A percentile compares a stretch with the other conserved stretches of the same genome.
Conservation (phyloP, 2,797 vertebrate genomes). For the Arctocebus calabarensis region DNA sequence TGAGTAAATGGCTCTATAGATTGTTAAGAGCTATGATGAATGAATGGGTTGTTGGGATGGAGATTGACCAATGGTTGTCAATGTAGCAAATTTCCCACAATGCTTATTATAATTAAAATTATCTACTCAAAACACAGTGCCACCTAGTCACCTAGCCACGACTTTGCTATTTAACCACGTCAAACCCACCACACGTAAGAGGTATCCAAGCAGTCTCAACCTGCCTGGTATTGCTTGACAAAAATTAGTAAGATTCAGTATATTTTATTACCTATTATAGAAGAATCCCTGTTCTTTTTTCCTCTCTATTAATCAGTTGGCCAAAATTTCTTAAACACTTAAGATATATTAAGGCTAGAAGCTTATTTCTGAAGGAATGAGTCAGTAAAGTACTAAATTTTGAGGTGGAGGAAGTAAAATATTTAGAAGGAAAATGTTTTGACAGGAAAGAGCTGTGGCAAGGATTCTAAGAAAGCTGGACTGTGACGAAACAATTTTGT, state of each 20-base stretch:
- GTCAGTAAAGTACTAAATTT: neutral
- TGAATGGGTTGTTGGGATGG: neutral
- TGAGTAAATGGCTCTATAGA: neutral
- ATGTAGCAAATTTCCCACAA: neutral
- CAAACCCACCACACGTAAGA: neutral
- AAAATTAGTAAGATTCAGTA: neutral
- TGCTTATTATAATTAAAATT: neutral
- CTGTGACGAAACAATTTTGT: neutral
- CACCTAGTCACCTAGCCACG: constrained; percentile 9
- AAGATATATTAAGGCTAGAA: neutral
- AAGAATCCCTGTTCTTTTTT: neutral
- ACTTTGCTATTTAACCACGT: neutral
- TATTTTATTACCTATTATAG: neutral
- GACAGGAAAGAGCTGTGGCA: neutral
- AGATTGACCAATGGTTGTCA: neutral
- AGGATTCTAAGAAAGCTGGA: neutral
- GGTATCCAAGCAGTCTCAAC: neutral
- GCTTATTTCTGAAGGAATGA: neutral
- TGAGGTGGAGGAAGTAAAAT: neutral
- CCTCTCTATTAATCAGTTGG: neutral
- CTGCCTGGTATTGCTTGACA: neutral
- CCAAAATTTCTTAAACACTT: neutral
- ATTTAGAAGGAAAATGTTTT: neutral
- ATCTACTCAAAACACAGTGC: constrained; percentile 63
- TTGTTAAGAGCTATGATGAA: neutral